Percentiles rank a stretch among this genome's conserved stretches.
These are phyloP conservation scores for Drosophila dives DNA, from an alignment of 2,888 invertebrate species.

Conservation along the genomic window DNA sequence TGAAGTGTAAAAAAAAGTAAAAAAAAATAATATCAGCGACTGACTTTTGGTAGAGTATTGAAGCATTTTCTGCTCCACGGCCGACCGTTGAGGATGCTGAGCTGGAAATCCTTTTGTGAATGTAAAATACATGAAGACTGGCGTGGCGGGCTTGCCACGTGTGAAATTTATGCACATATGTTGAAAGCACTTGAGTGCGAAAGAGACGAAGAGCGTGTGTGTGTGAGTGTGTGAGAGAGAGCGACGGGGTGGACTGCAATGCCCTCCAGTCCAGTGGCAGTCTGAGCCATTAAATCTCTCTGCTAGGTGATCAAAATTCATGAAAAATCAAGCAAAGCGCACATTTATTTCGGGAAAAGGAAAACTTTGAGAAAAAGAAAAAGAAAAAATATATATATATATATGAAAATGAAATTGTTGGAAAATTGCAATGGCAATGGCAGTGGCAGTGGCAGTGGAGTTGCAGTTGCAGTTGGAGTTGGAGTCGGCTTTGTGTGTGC, in stretches of 20 bases:
- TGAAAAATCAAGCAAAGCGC: slow-evolving; percentile 58
- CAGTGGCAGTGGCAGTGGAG: slow-evolving; percentile 7
- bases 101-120: slow-evolving; percentile 68
- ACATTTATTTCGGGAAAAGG: slow-evolving; percentile 38
- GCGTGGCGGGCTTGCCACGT: slow-evolving; percentile 59
- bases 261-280: slow-evolving; percentile 15
- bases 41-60: slow-evolving; percentile 31
- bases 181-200: slow-evolving; percentile 63
- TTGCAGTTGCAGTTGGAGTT: slow-evolving; percentile 1
- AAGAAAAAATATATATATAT: slow-evolving; percentile 28
- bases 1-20: background rate
- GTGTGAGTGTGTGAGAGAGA: background rate
- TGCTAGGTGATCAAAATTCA: slow-evolving; percentile 62
- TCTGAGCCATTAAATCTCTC: slow-evolving; percentile 50
- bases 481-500: background rate
- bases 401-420: slow-evolving; percentile 65
- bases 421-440: slow-evolving; percentile 59
- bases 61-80: slow-evolving; percentile 19
- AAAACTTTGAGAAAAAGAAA: slow-evolving; percentile 32
- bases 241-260: background rate
- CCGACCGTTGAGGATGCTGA: slow-evolving; percentile 19
- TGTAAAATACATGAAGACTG: slow-evolving; percentile 71
- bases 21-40: slow-evolving; percentile 21
- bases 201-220: background rate
- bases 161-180: slow-evolving; percentile 81